Evolutionary conservation across 2,113 vertebrate genomes (phyloP).

Genomic region (Casuarius casuarius): DNA sequence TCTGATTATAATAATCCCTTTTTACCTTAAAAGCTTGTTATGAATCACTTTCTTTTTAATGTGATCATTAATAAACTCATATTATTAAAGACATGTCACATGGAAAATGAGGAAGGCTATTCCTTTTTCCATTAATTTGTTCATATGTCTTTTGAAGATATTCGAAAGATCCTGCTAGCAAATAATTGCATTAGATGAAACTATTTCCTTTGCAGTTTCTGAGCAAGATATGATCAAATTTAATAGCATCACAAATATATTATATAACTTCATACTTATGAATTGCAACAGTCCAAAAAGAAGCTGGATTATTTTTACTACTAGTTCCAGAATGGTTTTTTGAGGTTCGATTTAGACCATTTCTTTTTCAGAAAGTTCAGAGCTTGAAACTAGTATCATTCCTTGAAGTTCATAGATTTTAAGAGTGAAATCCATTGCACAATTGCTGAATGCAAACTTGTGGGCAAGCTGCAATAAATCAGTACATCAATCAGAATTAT

Average conservation of each 20-base stretch:
- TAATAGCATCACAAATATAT: conserved; percentile 13
- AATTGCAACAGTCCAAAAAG: background rate
- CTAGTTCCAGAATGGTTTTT: background rate
- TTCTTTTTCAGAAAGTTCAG: background rate
- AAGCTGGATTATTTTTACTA: background rate
- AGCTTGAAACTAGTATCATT: background rate
- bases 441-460: background rate
- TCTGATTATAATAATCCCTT: background rate
- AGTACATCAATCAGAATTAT: background rate
- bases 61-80: conserved; percentile 6
- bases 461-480: conserved; percentile 3
- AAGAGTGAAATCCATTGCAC: background rate
- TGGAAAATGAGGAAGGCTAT: background rate
- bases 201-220: conserved; percentile 51
- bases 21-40: background rate
- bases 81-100: background rate
- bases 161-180: background rate
- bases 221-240: conserved; percentile 3
- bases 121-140: conserved; percentile 38
- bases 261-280: background rate
- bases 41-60: background rate
- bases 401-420: background rate
- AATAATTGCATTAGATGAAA: conserved; percentile 42
- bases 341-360: background rate
- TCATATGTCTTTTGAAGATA: conserved; percentile 20